Conservation (phyloP, 1,140 invertebrate species). For the Anastrepha obliqua region DNA sequence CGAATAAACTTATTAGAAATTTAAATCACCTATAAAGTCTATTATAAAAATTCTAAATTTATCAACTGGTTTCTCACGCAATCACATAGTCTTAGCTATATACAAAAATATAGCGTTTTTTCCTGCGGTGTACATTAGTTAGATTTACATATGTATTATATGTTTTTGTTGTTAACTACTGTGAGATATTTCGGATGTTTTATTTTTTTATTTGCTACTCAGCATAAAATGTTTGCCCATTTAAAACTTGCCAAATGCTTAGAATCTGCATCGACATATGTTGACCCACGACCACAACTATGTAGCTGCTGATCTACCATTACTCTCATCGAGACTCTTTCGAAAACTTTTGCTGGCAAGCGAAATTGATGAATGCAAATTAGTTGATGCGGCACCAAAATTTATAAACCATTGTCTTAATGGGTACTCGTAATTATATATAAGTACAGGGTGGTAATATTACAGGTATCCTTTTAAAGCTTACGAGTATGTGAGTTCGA, state of each 20-base stretch:
- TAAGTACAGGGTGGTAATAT: too few species aligned
- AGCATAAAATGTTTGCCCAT: not conserved
- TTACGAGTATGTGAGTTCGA: too few species aligned
- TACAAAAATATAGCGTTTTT: not conserved
- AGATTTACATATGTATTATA: not conserved
- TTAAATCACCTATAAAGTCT: conserved; percentile 1
- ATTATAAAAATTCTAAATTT: not conserved
- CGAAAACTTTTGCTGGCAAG: not conserved
- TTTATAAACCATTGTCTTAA: not conserved
- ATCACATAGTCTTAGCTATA: not conserved
- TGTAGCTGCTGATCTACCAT: not conserved
- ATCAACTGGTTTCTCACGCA: conserved; percentile 14
- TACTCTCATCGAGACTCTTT: not conserved
- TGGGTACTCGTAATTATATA: too few species aligned
- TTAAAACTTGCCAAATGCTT: not conserved
- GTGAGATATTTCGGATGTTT: not conserved
- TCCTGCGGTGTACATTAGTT: not conserved
- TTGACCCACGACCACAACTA: not conserved
- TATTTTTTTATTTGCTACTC: not conserved
- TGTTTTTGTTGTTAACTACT: not conserved
- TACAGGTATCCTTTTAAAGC: too few species aligned
- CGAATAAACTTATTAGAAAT: conserved; percentile 5
- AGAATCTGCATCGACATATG: not conserved
- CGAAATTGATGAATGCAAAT: not conserved
- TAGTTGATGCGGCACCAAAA: not conserved